Base-by-base conservation (phyloP, 1,140 invertebrate species). In the Sarcophaga bullata region DNA sequence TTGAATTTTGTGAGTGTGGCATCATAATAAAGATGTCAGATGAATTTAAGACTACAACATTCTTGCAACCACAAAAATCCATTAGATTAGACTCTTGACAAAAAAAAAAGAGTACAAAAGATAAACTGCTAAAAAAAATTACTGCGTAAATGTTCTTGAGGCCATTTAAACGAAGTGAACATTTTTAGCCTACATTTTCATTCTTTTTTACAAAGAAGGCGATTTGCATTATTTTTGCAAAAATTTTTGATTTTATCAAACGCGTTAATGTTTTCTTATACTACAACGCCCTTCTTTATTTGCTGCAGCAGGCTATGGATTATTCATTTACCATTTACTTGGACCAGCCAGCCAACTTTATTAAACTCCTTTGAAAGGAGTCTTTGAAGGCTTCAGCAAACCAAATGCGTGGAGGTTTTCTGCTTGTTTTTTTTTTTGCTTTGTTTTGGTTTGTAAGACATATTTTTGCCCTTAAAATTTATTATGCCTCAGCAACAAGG, bases 21-120 rank as follows among this genome's bases (percentile, higher is more conserved):
- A 37, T 48, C 48, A 9, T 78, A 78, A 78, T 78, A 78, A 78
- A 78, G 75, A 78, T 78, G 75, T 78, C 75, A 78, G 10, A 17
- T 78, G 75, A 25, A 78, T 78, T 78, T 78, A 78, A 78, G 48
- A 37, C 48, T 78, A 78, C 75, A 78, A 19, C 17, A 78, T 78
- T 50, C n/a, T 78, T 78, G 47, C 25, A 68, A 78, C 75, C 49
- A 78, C 75, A 50, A 78, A 78, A 78, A 78, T 78, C 75, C 75
- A 78, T 78, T 78, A 78, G 75, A 78, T 49, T 50, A 17, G n/a
- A 78, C 75, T 37, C 46, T 47, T n/a, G 17, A 50, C 25, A 72
- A 72, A 37, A 37, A 37, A 72, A 72, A n/a, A n/a, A n/a, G n/a
- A n/a, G n/a, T 25, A 19, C 19, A 11, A 72, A 19, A 37, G 25